phyloP scores from a whole-genome alignment of 35 echinoderm and acorn worm genomes.

The Ptychodera flava region DNA sequence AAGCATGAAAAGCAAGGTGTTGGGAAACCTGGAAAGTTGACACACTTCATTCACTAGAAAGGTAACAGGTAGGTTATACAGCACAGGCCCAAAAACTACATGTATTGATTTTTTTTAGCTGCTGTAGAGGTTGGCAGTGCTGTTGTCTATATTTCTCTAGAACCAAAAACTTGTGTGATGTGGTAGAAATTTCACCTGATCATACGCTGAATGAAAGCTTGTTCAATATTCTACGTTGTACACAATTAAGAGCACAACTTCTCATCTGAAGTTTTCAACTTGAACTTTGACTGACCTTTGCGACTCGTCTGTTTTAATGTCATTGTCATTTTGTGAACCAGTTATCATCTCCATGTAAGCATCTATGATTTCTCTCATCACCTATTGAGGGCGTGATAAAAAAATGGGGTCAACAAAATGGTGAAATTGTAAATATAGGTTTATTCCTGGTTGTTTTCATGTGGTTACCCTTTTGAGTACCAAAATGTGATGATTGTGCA shows the following conservation, averaged over 20 bases:
- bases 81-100: no score
- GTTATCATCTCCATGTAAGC: constrained; percentile 34
- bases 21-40: no score
- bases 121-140: no score
- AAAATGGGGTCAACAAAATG: not conserved
- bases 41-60: no score
- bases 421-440: not conserved
- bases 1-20: no score
- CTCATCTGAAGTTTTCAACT: not conserved
- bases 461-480: not conserved
- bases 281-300: not conserved
- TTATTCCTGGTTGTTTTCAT: not conserved
- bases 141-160: no score
- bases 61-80: no score
- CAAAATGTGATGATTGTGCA: not conserved
- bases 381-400: constrained; percentile 15
- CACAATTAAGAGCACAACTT: not conserved
- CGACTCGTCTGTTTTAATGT: not conserved
- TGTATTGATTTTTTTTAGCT: no score
- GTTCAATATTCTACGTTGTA: no score
- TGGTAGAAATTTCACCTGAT: no score
- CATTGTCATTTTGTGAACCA: not conserved
- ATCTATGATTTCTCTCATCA: constrained; percentile 66
- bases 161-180: no score
- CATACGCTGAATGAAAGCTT: no score